A percentile compares a stretch with the other conserved stretches of the same genome.
Evolutionary conservation across 2,888 invertebrate species (phyloP).

Genomic region (Drosophila subsilvestris): DNA sequence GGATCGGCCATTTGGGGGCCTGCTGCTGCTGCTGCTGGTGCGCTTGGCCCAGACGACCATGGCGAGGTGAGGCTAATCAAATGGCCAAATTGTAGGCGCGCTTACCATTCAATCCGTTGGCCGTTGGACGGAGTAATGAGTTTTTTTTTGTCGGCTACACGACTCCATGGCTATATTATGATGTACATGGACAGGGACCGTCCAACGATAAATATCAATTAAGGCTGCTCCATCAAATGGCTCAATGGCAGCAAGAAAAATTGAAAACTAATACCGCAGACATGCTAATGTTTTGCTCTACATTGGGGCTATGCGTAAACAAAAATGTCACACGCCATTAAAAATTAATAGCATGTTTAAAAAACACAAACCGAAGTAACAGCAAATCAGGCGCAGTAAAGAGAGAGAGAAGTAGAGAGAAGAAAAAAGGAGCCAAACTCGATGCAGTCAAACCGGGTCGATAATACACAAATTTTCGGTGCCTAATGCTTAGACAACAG

Average conservation of each 20-base stretch:
- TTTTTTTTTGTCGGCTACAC: conserved; percentile 50
- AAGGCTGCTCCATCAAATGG: conserved; percentile 51
- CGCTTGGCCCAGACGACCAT: conserved; percentile 14
- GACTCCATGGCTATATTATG: conserved; percentile 40
- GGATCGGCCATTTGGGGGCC: conserved; percentile 45
- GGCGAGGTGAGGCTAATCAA: conserved; percentile 57
- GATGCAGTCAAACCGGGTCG: conserved; percentile 64
- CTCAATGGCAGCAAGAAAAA: conserved; percentile 60
- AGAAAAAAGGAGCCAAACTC: conserved; percentile 50
- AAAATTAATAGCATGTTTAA: conserved; percentile 67
- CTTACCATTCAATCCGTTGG: conserved; percentile 33
- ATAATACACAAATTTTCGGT: conserved; percentile 50
- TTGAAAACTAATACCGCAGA: conserved; percentile 57
- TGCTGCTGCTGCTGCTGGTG: conserved; percentile 8
- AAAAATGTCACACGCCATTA: conserved; percentile 70
- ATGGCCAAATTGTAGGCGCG: conserved; percentile 51
- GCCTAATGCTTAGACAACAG: conserved; percentile 47
- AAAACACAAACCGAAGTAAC: conserved; percentile 15
- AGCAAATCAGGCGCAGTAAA: conserved; percentile 30
- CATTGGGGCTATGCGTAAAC: conserved; percentile 59
- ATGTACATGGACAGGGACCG: conserved; percentile 39
- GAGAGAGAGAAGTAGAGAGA: conserved; percentile 27
- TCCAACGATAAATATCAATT: conserved; percentile 67
- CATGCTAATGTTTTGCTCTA: conserved; percentile 67
- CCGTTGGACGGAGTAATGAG: conserved; percentile 30